These are phyloP conservation scores for Acleris holmiana DNA, from an alignment of 2,888 invertebrate genomes.

Conservation along the genomic window DNA sequence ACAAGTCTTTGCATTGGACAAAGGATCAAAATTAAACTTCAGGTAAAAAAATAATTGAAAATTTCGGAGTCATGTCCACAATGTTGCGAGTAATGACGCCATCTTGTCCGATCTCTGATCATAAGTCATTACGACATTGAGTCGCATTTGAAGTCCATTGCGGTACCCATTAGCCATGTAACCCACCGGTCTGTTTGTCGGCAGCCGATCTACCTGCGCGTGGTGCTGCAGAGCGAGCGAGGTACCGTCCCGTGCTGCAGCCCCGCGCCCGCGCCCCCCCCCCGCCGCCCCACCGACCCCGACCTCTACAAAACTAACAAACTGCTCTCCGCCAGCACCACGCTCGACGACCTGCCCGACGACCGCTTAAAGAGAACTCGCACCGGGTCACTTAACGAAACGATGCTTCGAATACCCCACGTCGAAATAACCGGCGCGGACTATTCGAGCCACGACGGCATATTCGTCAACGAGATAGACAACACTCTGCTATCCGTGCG, in stretches of 20 bases:
- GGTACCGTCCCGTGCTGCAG: constrained; percentile 89
- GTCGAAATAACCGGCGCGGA: constrained; percentile 83
- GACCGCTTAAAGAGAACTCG: constrained; percentile 54
- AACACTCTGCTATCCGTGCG: constrained; percentile 70
- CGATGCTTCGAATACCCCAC: constrained; percentile 64
- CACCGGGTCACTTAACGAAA: constrained; percentile 69
- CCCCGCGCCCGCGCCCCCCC: constrained; percentile 57
- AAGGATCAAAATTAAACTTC: no score
- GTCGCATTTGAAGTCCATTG: no score
- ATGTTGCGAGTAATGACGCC: no score
- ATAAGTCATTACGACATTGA: no score
- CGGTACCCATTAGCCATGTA: no score
- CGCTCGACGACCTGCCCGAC: constrained; percentile 47
- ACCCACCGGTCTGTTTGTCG: constrained; percentile 40
- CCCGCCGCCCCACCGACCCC: constrained; percentile 58
- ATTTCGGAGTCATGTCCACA: no score
- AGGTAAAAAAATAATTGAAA: no score
- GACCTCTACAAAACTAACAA: constrained; percentile 55
- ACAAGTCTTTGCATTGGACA: no score
- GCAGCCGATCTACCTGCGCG: constrained; percentile 92
- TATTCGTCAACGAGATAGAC: constrained; percentile 84
- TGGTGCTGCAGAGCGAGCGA: constrained; percentile 89
- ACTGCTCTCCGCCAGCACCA: constrained; percentile 41
- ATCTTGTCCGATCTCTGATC: no score
- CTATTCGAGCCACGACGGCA: constrained; percentile 63